Conservation (phyloP, 37 sponge, comb jelly and placozoan species). For the Dysidea cf. avara region DNA sequence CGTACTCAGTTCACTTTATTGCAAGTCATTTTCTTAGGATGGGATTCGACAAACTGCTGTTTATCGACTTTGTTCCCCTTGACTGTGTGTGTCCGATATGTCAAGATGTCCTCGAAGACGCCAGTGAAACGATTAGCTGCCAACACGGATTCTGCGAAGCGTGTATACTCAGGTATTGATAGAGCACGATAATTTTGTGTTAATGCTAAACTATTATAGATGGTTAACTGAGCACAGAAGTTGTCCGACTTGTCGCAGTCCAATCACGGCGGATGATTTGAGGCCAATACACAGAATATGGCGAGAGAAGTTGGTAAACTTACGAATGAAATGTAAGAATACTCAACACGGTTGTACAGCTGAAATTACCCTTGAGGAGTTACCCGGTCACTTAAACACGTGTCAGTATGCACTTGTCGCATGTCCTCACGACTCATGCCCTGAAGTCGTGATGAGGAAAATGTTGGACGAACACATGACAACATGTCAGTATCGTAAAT, state of each 20-base stretch:
- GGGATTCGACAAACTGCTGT: slow-evolving; percentile 41
- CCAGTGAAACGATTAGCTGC: slow-evolving; percentile 43
- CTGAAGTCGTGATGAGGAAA: slow-evolving; percentile 10
- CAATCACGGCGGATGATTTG: slow-evolving; percentile 18
- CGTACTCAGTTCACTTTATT: no score
- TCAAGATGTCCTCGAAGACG: slow-evolving; percentile 50
- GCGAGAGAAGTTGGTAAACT: slow-evolving; percentile 25
- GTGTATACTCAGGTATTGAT: slow-evolving; percentile 12
- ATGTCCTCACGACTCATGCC: slow-evolving; percentile 46
- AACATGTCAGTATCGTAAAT: slow-evolving; percentile 24
- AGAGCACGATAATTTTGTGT: background rate
- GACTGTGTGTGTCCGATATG: slow-evolving; percentile 57
- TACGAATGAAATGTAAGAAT: slow-evolving; percentile 32
- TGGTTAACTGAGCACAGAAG: slow-evolving; percentile 45
- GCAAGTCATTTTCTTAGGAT: no score
- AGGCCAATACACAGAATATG: slow-evolving; percentile 38
- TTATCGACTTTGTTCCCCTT: slow-evolving; percentile 28
- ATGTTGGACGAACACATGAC: slow-evolving; percentile 24
- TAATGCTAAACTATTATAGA: slow-evolving; percentile 15
- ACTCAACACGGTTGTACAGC: slow-evolving; percentile 31
- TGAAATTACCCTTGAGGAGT: slow-evolving; percentile 24
- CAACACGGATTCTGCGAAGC: slow-evolving; percentile 55
- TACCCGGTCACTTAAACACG: slow-evolving; percentile 10
- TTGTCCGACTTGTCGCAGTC: slow-evolving; percentile 46
- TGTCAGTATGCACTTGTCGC: slow-evolving; percentile 28